These are phyloP conservation scores for Lathronympha strigana DNA, from an alignment of 2,888 invertebrate genomes.

Conservation along the genomic window DNA sequence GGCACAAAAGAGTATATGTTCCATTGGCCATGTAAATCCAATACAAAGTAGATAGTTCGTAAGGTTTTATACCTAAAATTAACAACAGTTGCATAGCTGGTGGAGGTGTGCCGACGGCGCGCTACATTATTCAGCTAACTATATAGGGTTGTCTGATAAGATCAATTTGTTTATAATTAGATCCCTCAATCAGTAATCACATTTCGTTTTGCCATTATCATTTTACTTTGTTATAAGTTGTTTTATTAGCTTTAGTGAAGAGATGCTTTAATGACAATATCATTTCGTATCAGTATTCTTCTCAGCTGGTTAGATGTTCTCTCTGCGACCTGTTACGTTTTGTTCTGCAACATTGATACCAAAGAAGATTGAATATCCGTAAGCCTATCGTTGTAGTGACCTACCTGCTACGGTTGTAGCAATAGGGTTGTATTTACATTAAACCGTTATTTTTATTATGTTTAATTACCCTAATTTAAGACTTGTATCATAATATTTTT, in stretches of 20 bases:
- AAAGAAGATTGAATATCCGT: slow-evolving; percentile 83
- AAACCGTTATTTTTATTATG: slow-evolving; percentile 69
- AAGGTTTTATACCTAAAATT: neutral
- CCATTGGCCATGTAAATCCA: neutral
- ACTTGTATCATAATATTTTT: slow-evolving; percentile 76
- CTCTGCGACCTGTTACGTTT: slow-evolving; percentile 62
- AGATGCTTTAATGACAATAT: slow-evolving; percentile 78
- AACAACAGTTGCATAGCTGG: neutral
- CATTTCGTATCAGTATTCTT: slow-evolving; percentile 76
- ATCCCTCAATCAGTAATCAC: slow-evolving; percentile 46
- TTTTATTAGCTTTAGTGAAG: slow-evolving; percentile 72
- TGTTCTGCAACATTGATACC: slow-evolving; percentile 80
- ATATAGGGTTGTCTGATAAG: slow-evolving; percentile 14
- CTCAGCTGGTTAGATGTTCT: slow-evolving; percentile 60
- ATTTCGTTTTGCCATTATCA: slow-evolving; percentile 64
- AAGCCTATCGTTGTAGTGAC: slow-evolving; percentile 65
- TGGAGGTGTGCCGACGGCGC: neutral
- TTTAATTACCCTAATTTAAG: slow-evolving; percentile 67
- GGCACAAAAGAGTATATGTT: neutral
- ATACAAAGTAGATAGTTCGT: neutral
- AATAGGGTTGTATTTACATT: slow-evolving; percentile 71
- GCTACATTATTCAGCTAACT: slow-evolving; percentile 30
- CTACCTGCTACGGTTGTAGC: slow-evolving; percentile 59
- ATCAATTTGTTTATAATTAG: slow-evolving; percentile 30
- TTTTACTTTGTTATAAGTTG: slow-evolving; percentile 68